A percentile compares a stretch with the other conserved stretches of the same genome.
phyloP scores from a whole-genome alignment of 37 sponge, comb jelly and placozoan species.

The Haliclona indistincta region DNA sequence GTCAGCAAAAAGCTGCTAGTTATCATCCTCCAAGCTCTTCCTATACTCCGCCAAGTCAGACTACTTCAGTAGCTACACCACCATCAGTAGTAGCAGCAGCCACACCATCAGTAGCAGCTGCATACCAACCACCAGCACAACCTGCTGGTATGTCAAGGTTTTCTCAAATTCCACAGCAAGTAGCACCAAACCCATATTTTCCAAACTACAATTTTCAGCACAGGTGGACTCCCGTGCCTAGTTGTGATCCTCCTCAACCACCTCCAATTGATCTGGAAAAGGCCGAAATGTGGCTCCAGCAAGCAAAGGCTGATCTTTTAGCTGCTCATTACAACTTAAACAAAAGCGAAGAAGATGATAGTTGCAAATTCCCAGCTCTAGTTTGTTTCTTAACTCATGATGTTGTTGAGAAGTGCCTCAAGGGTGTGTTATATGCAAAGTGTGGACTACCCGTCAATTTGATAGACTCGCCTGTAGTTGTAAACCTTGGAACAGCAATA shows the following conservation, averaged over 20 bases:
- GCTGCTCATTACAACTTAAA: too few relatives aligned
- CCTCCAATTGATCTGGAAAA: constrained; percentile 7
- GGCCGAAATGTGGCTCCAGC: constrained; percentile 44
- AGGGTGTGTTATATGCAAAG: constrained; percentile 54
- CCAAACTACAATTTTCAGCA: neutral
- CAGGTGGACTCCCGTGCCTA: neutral
- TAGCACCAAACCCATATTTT: too few relatives aligned
- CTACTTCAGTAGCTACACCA: neutral
- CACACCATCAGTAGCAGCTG: too few relatives aligned
- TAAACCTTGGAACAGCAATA: constrained; percentile 15
- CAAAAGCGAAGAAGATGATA: constrained; percentile 4
- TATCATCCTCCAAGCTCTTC: too few relatives aligned
- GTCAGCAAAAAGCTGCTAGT: too few relatives aligned
- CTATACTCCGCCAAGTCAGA: neutral
- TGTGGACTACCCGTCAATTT: constrained; percentile 31
- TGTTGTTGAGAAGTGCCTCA: constrained; percentile 65
- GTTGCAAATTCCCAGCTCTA: constrained; percentile 50
- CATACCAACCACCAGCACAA: too few relatives aligned
- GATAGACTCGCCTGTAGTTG: constrained; percentile 19
- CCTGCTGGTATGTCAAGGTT: neutral
- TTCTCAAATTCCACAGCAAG: neutral
- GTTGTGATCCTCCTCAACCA: neutral
- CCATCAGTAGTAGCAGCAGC: too few relatives aligned
- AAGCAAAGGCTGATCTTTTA: constrained; percentile 40
- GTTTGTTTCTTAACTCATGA: constrained; percentile 80